Base-by-base conservation (phyloP, 1,140 invertebrate species). In the Melitaea cinxia region DNA sequence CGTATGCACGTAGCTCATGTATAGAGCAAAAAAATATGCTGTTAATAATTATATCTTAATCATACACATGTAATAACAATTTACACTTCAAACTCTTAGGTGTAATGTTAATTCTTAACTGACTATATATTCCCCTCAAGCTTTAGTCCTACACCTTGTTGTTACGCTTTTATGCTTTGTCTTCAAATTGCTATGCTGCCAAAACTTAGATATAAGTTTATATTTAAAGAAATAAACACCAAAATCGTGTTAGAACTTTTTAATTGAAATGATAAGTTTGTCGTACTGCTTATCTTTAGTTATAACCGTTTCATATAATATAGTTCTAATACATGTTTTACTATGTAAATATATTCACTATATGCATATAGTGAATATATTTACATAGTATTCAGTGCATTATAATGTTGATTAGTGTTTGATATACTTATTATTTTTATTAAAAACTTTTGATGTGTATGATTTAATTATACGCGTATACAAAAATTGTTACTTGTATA, bases 1-100 rank as follows among this genome's bases (percentile, higher is more conserved):
- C 26, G 23, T 21, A 42, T 9, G 37, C 37, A 23, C 17, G 52
- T 19, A 54, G 21, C n/a, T n/a, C n/a, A n/a, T n/a, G 19, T 23
- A 47, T 47, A 47, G 42, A 17, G 42, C 42, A n/a, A 47, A 19
- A 4, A 21, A n/a, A n/a, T n/a, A n/a, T n/a, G n/a, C n/a, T n/a
- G n/a, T n/a, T 6, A 14, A 23, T 2, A 0, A 47, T 47, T 10
- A 12, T 5, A 47, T 47, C 10, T 12, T 47, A 6, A 12, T 21
- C 21, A 12, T 47, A n/a, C 6, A 47, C 12, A 23, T 45, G 3
- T 45, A 39, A 7, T 15, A 45, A 45, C 10, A 10, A 23, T 47
- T 9, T 47, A 47, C 2, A 17, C 7, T 47, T 3, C 12, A 21
- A 47, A 19, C 10, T 15, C 23, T 23, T n/a, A n/a, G 4, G 10